Evolutionary conservation across 2,797 vertebrate species (phyloP).

Genomic region (Phalanger gymnotis): DNA sequence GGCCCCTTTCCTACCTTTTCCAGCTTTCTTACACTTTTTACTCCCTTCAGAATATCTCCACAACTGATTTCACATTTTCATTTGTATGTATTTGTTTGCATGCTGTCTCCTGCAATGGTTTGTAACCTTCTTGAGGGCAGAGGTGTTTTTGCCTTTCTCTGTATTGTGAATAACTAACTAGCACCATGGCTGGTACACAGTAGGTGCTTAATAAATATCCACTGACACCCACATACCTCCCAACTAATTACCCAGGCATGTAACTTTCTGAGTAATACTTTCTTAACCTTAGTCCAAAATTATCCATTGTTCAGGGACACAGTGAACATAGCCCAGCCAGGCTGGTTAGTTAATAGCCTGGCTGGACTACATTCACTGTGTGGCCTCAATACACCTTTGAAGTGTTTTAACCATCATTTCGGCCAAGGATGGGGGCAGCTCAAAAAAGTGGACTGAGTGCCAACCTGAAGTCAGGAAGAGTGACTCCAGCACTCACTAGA

Average conservation of each 20-base stretch:
- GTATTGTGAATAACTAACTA: not conserved
- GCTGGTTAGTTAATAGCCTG: not conserved
- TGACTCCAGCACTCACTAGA: not conserved
- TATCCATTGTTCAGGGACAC: not conserved
- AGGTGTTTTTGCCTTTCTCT: not conserved
- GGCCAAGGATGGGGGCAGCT: not conserved
- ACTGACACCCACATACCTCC: not conserved
- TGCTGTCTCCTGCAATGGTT: not conserved
- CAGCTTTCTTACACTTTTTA: not conserved
- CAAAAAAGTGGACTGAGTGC: not conserved
- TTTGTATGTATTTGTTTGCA: not conserved
- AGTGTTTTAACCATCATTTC: not conserved
- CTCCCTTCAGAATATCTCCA: not conserved
- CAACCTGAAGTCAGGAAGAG: not conserved
- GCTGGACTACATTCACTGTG: no score
- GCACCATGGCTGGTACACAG: not conserved
- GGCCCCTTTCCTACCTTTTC: not conserved
- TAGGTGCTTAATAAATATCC: not conserved
- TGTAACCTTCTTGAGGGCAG: not conserved
- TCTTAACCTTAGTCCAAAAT: not conserved
- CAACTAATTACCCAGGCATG: not conserved
- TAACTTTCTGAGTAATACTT: not conserved
- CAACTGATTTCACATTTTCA: not conserved
- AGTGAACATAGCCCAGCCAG: not conserved
- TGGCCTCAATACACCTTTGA: not conserved